A percentile compares a stretch with the other conserved stretches of the same genome.
These are phyloP conservation scores for Falco concolor DNA, from an alignment of 2,797 vertebrate genomes.

Conservation along the genomic window DNA sequence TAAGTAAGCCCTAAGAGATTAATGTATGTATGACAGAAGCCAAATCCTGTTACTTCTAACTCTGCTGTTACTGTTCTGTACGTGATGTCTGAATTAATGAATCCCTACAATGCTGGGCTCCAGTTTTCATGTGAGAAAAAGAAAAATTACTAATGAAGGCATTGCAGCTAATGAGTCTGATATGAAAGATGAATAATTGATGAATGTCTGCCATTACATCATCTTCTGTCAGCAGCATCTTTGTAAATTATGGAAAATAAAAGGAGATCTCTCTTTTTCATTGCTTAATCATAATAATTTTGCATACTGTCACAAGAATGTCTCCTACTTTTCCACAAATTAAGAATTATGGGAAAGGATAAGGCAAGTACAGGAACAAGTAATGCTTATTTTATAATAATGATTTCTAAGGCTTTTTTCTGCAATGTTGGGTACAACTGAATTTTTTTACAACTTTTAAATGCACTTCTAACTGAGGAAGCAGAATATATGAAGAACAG, in stretches of 20 bases:
- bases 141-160: neutral
- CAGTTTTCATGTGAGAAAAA: neutral
- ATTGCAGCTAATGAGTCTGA: neutral
- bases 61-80: neutral
- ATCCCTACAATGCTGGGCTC: neutral
- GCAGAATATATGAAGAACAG: neutral
- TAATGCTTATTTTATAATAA: neutral
- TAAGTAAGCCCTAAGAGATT: constrained; percentile 68
- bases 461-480: neutral
- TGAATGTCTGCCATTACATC: neutral
- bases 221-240: neutral
- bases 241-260: neutral
- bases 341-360: neutral
- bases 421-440: neutral
- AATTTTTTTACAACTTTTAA: neutral
- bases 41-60: neutral
- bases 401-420: neutral
- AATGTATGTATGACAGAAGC: neutral
- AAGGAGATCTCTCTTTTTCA: neutral
- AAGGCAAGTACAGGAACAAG: neutral
- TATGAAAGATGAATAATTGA: neutral
- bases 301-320: neutral
- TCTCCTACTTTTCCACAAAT: neutral
- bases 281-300: neutral
- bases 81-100: neutral